phyloP scores from a whole-genome alignment of 2,888 invertebrate species.

The Rotaria magnacalcarata region DNA sequence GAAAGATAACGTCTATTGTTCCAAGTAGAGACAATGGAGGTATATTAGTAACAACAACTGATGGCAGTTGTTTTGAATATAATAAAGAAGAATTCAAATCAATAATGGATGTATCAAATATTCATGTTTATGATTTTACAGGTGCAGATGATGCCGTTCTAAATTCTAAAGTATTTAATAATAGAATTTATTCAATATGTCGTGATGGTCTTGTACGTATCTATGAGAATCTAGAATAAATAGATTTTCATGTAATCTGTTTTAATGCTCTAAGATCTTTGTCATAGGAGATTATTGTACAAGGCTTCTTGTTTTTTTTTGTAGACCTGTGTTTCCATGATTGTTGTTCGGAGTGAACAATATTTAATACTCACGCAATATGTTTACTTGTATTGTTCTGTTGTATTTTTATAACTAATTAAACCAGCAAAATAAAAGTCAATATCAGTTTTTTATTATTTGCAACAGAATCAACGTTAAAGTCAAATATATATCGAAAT shows the following conservation, averaged over 20 bases:
- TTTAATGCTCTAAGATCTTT: too few species aligned
- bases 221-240: neutral
- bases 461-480: too few species aligned
- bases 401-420: neutral
- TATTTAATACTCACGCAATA: neutral
- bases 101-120: neutral
- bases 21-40: neutral
- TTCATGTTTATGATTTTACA: neutral
- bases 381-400: neutral
- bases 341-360: too few species aligned
- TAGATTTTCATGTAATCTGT: neutral
- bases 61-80: conserved; percentile 15
- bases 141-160: neutral
- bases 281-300: too few species aligned
- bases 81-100: neutral
- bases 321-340: too few species aligned
- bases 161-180: neutral
- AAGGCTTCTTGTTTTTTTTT: neutral
- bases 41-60: neutral
- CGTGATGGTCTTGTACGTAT: neutral
- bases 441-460: too few species aligned
- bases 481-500: too few species aligned
- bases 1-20: neutral
- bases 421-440: neutral
- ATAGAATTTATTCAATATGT: neutral